phyloP scores from a whole-genome alignment of 1,140 invertebrate genomes.

The Zaprionus capensis region DNA sequence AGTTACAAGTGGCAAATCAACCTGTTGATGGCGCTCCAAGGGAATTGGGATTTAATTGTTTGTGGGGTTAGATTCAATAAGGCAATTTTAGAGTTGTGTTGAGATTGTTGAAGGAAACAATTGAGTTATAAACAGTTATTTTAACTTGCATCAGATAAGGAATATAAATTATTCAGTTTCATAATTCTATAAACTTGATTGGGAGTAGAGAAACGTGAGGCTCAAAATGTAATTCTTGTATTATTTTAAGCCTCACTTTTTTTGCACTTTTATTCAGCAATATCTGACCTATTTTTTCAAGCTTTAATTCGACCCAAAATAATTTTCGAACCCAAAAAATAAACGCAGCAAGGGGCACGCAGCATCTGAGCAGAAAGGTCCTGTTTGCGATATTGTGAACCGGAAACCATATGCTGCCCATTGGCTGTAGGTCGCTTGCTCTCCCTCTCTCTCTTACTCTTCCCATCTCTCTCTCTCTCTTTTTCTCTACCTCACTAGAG shows the following conservation, averaged over 20 bases:
- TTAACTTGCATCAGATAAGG: rapidly evolving
- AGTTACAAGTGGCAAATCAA: constrained; percentile 55
- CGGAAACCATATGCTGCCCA: constrained; percentile 70
- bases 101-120: no score
- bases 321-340: not conserved
- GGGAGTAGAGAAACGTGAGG: no score
- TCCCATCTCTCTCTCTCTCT: not conserved
- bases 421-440: constrained; percentile 14
- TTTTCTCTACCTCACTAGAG: constrained; percentile 14
- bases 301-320: not conserved
- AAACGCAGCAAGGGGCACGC: not conserved
- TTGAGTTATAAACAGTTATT: no score
- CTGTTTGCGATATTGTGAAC: constrained; percentile 24
- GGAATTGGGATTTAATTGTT: constrained; percentile 45
- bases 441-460: not conserved
- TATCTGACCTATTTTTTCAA: not conserved
- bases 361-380: not conserved
- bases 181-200: no score
- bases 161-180: no score
- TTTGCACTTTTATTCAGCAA: not conserved
- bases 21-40: constrained; percentile 51
- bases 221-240: no score
- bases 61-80: not conserved
- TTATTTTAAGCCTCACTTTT: no score
- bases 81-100: not conserved